phyloP scores from a whole-genome alignment of 2,888 invertebrate species.

The Phortica okadai region DNA sequence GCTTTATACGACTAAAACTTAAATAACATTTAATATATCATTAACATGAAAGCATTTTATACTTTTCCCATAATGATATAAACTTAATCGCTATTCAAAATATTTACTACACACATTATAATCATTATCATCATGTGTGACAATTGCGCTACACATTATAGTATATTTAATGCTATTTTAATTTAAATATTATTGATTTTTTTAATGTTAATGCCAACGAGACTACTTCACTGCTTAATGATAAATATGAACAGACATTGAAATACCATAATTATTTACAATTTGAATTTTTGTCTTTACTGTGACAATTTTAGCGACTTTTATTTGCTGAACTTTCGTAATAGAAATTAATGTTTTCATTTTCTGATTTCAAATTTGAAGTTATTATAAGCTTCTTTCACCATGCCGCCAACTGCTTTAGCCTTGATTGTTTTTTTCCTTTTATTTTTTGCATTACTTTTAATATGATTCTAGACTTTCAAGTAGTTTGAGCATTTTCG shows the following conservation, averaged over 20 bases:
- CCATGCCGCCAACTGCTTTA: no score
- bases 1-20: constrained; percentile 6
- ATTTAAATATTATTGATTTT: not conserved
- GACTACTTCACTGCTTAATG: not conserved
- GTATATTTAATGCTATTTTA: not conserved
- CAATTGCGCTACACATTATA: not conserved
- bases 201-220: not conserved
- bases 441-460: no score
- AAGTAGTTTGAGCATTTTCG: not conserved
- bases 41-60: constrained; percentile 4
- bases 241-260: not conserved
- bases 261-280: not conserved
- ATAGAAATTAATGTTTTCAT: no score
- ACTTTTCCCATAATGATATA: not conserved
- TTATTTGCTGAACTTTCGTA: no score
- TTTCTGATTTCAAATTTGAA: no score
- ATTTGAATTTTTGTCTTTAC: not conserved
- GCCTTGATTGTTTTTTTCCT: no score
- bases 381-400: no score
- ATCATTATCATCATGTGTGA: not conserved
- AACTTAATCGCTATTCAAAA: not conserved
- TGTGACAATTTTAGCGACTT: no score
- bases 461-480: no score
- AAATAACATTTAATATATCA: constrained; percentile 24
- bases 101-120: not conserved